These are phyloP conservation scores for Drosophila algonquin DNA, from an alignment of 2,888 invertebrate species.

Conservation along the genomic window DNA sequence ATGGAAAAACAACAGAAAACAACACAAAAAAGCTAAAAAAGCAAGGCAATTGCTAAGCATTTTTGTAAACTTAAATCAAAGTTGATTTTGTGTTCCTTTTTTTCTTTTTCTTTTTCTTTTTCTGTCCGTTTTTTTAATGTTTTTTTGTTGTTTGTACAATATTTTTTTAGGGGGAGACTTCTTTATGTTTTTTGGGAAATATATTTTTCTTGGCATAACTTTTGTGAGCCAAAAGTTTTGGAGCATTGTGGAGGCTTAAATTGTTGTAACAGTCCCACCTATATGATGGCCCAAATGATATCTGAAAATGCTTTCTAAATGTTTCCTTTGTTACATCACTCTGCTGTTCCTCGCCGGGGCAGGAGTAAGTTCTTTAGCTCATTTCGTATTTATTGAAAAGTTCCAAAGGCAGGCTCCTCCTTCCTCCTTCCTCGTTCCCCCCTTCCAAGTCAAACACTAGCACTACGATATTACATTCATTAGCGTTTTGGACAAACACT, in stretches of 20 bases:
- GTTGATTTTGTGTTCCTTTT: conserved; percentile 68
- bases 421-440: no score
- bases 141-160: conserved; percentile 59
- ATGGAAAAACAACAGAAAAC: conserved; percentile 23
- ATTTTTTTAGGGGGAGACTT: conserved; percentile 37
- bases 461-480: conserved; percentile 18
- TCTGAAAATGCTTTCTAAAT: conserved; percentile 19
- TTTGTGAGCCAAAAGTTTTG: conserved; percentile 19
- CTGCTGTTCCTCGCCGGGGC: not conserved
- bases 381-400: conserved; percentile 19
- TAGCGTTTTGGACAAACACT: conserved; percentile 27
- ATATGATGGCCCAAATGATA: conserved; percentile 13
- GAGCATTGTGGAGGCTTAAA: conserved; percentile 8
- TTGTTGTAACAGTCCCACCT: conserved; percentile 19
- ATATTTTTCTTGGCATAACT: conserved; percentile 69
- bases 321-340: conserved; percentile 19
- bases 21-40: conserved; percentile 65
- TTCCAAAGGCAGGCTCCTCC: not conserved
- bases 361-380: conserved; percentile 14
- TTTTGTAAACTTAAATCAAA: conserved; percentile 80
- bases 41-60: conserved; percentile 76
- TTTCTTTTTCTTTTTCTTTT: conserved; percentile 5
- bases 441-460: not conserved
- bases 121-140: conserved; percentile 1
- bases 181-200: conserved; percentile 59